A percentile compares a stretch with the other conserved stretches of the same genome.
Evolutionary conservation across 2,113 vertebrate species (phyloP).

Genomic region (Pomatorhinus ruficollis): DNA sequence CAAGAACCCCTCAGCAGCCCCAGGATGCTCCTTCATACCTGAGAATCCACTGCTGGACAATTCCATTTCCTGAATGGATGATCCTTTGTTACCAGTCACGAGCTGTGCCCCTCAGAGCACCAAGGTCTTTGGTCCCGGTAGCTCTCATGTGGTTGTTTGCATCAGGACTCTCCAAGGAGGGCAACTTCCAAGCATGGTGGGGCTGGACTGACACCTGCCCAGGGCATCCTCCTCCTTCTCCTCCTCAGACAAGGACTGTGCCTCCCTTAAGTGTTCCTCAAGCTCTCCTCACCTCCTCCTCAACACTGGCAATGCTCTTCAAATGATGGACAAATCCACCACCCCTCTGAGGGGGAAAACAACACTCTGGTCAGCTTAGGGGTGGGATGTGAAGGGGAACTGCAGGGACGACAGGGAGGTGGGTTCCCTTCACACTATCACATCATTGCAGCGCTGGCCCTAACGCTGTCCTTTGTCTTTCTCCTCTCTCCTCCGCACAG

Average conservation of each 20-base stretch:
- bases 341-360: neutral
- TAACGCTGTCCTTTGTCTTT: fast-evolving
- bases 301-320: fast-evolving
- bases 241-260: neutral
- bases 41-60: neutral
- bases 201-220: neutral
- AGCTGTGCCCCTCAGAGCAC: neutral
- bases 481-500: constrained; percentile 67
- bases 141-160: neutral
- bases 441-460: fast-evolving
- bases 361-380: fast-evolving
- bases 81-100: neutral
- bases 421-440: fast-evolving
- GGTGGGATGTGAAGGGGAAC: neutral
- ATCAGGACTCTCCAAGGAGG: neutral
- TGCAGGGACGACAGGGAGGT: neutral
- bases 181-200: neutral
- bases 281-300: neutral
- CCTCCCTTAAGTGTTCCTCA: neutral
- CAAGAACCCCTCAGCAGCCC: fast-evolving
- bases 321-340: neutral
- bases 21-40: neutral
- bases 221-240: neutral
- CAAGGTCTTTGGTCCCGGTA: fast-evolving
- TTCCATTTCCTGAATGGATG: fast-evolving